phyloP scores from a whole-genome alignment of 2,113 vertebrate genomes.

The Percina caprodes region DNA sequence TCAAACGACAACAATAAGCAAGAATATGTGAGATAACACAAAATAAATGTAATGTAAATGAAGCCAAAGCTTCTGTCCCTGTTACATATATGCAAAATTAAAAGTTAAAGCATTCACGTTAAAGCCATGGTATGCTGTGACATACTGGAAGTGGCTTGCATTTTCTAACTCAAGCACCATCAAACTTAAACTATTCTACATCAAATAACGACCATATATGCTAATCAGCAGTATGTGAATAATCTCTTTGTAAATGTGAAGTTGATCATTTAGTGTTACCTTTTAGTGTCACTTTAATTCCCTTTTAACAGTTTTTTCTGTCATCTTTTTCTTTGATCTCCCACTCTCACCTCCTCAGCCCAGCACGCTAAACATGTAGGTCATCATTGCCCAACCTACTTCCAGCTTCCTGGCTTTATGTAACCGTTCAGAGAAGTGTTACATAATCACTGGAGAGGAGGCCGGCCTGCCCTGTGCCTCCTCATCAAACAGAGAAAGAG shows the following conservation, averaged over 20 bases:
- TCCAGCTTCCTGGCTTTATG: slow-evolving; percentile 73
- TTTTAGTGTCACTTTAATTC: neutral
- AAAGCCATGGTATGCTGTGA: neutral
- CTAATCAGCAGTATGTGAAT: neutral
- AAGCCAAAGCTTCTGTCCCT: neutral
- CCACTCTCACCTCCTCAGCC: neutral
- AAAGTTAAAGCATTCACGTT: neutral
- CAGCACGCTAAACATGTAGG: slow-evolving; percentile 58
- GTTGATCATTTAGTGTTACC: neutral
- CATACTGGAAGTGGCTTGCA: neutral
- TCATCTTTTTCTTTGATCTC: neutral
- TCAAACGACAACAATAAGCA: neutral
- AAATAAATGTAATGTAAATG: neutral
- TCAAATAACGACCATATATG: neutral
- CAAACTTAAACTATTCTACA: neutral
- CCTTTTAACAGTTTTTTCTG: neutral
- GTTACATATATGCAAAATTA: neutral
- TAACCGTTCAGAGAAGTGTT: slow-evolving; percentile 75
- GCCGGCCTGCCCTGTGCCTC: slow-evolving; percentile 23
- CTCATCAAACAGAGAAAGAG: slow-evolving; percentile 24
- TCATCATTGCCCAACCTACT: slow-evolving; percentile 70
- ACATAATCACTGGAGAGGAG: slow-evolving; percentile 62
- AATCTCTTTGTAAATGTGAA: neutral
- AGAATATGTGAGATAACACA: neutral
- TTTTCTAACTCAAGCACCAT: neutral